Evolutionary conservation across 23 tunicate genomes (phyloP).

Genomic region (Styela clava): DNA sequence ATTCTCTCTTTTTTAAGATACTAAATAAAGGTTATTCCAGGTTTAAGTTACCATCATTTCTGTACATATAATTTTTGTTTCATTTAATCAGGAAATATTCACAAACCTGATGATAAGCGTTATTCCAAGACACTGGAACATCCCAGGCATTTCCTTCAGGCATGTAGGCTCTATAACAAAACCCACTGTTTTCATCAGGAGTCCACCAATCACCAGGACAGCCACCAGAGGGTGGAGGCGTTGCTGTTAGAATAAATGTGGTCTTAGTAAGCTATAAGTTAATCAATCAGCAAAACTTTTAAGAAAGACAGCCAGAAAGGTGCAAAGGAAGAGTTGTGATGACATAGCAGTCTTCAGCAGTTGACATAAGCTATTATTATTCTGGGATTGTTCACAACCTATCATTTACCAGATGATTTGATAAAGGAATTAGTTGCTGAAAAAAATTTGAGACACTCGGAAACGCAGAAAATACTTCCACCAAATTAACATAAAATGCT

Average conservation of each 20-base stretch:
- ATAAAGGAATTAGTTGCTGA: background rate
- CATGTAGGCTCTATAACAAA: conserved; percentile 62
- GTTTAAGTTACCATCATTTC: no score
- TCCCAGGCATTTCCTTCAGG: conserved; percentile 19
- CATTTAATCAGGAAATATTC: no score
- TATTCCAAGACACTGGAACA: conserved; percentile 60
- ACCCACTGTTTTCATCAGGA: conserved; percentile 36
- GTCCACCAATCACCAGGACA: conserved; percentile 69
- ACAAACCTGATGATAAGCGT: conserved; percentile 85
- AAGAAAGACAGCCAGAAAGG: no score
- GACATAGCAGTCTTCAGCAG: no score
- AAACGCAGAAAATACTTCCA: no score
- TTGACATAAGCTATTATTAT: background rate
- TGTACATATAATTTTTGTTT: no score
- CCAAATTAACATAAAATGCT: no score
- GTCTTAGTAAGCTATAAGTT: background rate
- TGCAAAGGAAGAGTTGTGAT: no score
- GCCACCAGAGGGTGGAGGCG: conserved; percentile 78
- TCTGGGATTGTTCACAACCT: background rate
- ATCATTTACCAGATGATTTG: background rate
- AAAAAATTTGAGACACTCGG: background rate
- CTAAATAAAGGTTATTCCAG: no score
- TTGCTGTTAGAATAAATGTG: conserved; percentile 30
- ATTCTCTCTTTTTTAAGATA: no score
- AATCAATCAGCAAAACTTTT: no score